These are phyloP conservation scores for Tetragnatha montana DNA, from an alignment of 2,888 invertebrate species.

Conservation along the genomic window DNA sequence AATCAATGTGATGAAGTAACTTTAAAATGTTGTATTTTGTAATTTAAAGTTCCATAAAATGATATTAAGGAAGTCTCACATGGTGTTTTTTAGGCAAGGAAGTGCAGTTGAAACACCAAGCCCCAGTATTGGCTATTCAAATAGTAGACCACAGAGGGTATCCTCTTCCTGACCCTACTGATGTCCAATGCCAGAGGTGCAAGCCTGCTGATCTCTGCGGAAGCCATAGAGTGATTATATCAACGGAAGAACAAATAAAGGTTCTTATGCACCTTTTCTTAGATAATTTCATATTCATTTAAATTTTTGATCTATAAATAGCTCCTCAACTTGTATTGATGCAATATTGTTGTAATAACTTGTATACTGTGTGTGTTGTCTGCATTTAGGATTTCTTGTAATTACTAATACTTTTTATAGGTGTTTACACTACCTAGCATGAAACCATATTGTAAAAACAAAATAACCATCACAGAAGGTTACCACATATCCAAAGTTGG, in stretches of 20 bases:
- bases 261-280: conserved; percentile 74
- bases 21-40: neutral
- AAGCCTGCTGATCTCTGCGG: conserved; percentile 65
- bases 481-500: conserved; percentile 89
- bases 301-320: neutral
- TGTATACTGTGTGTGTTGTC: neutral
- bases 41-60: neutral
- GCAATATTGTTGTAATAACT: neutral
- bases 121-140: conserved; percentile 95
- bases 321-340: neutral
- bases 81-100: conserved; percentile 82
- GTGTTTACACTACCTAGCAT: conserved; percentile 94
- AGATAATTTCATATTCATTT: neutral
- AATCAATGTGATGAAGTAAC: no score
- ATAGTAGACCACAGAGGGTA: conserved; percentile 88
- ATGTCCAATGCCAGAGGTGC: conserved; percentile 71
- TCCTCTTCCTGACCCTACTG: conserved; percentile 81
- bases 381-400: neutral
- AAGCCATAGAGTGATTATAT: conserved; percentile 87
- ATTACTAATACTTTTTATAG: conserved; percentile 28
- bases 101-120: conserved; percentile 96
- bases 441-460: conserved; percentile 96
- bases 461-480: conserved; percentile 97
- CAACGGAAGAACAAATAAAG: conserved; percentile 98
- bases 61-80: neutral